phyloP scores from a whole-genome alignment of 2,797 vertebrate species.

The Sebastes itinus region DNA sequence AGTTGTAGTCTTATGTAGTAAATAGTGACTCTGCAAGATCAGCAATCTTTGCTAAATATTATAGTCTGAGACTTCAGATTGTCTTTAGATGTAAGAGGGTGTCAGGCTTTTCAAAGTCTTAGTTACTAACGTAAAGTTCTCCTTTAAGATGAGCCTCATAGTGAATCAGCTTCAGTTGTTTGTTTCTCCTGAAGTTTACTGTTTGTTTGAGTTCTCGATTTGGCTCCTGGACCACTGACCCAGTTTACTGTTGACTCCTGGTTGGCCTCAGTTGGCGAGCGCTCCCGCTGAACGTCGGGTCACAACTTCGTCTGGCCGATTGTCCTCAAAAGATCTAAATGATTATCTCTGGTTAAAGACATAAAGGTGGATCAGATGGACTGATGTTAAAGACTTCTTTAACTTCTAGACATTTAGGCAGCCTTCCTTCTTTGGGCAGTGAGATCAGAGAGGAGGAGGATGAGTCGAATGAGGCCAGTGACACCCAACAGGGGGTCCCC shows the following conservation, averaged over 20 bases:
- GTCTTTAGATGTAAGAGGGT: no score
- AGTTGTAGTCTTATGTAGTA: no score
- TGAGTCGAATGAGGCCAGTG: slow-evolving; percentile 49
- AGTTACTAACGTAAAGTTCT: no score
- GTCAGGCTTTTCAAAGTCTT: no score
- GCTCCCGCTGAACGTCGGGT: neutral
- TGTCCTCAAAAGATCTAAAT: slow-evolving; percentile 1
- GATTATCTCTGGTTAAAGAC: neutral
- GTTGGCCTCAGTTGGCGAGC: slow-evolving; percentile 20
- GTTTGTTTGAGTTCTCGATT: slow-evolving; percentile 6
- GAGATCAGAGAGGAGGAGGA: slow-evolving; percentile 48
- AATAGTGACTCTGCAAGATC: no score
- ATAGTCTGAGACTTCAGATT: no score
- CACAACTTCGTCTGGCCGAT: slow-evolving; percentile 20
- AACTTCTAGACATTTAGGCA: slow-evolving; percentile 16
- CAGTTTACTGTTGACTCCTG: slow-evolving; percentile 41
- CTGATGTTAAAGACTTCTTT: neutral
- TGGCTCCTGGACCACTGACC: slow-evolving; percentile 51
- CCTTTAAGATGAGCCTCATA: neutral
- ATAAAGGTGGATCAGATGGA: neutral
- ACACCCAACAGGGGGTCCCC: slow-evolving; percentile 49
- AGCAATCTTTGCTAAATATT: no score
- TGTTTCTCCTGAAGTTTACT: neutral
- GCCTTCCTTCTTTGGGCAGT: slow-evolving; percentile 20
- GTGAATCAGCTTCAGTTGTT: neutral